phyloP scores from a whole-genome alignment of 2,113 vertebrate species.

The Ceuthmochares aereus region DNA sequence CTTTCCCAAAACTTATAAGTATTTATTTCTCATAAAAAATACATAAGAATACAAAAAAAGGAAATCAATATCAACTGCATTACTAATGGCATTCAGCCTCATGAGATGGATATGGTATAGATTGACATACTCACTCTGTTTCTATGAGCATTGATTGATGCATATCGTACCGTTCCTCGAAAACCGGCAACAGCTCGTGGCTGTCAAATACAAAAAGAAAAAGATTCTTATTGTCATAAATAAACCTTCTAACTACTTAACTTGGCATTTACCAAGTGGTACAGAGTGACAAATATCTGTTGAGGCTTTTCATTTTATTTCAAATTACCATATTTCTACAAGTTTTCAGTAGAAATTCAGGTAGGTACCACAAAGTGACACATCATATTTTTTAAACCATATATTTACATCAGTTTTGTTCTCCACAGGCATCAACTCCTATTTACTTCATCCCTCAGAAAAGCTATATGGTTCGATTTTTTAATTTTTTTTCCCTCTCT shows the following conservation, averaged over 20 bases:
- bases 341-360: background rate
- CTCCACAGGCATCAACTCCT: background rate
- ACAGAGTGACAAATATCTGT: background rate
- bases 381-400: background rate
- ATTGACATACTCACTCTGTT: constrained; percentile 87
- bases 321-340: background rate
- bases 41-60: background rate
- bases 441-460: background rate
- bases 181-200: constrained; percentile 96
- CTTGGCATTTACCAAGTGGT: background rate
- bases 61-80: background rate
- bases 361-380: background rate
- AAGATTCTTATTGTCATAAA: constrained; percentile 8
- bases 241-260: background rate
- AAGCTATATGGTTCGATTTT: background rate
- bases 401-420: background rate
- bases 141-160: constrained; percentile 95
- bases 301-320: background rate
- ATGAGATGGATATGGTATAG: background rate
- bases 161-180: constrained; percentile 96
- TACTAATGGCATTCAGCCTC: background rate
- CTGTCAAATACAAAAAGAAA: constrained; percentile 73
- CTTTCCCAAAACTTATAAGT: background rate
- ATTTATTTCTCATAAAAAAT: background rate
- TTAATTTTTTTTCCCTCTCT: background rate